Evolutionary conservation across 1,140 invertebrate species (phyloP).

Genomic region (Oppia nitens): DNA sequence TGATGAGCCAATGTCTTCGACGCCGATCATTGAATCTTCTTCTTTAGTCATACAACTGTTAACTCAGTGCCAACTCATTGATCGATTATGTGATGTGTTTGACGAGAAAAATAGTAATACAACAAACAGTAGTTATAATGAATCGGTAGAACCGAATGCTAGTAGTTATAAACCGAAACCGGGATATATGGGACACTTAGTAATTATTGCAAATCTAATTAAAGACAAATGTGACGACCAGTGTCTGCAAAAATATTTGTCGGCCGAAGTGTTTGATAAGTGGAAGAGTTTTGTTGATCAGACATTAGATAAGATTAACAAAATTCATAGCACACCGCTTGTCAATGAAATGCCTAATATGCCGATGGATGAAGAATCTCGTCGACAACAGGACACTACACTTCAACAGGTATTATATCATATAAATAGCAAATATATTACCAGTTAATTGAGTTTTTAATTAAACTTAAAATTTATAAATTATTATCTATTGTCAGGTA

Average conservation of each 20-base stretch:
- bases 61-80: constrained; percentile 42
- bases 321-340: constrained; percentile 37
- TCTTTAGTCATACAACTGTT: constrained; percentile 38
- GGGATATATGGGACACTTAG: constrained; percentile 60
- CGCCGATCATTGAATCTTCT: neutral
- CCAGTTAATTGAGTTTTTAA: neutral
- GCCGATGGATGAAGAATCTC: neutral
- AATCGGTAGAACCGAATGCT: constrained; percentile 30
- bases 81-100: constrained; percentile 39
- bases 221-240: constrained; percentile 12
- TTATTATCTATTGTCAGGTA: no score
- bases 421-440: neutral
- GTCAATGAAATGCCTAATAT: constrained; percentile 21
- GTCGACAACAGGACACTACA: neutral
- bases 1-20: neutral
- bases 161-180: no score
- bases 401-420: neutral
- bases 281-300: constrained; percentile 42
- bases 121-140: constrained; percentile 2
- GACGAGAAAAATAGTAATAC: constrained; percentile 6
- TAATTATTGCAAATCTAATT: constrained; percentile 49
- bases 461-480: neutral
- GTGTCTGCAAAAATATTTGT: constrained; percentile 26
- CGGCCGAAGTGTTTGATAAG: constrained; percentile 36
- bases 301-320: constrained; percentile 41